These are phyloP conservation scores for Tiliacea aurago DNA, from an alignment of 2,888 invertebrate genomes.

Conservation along the genomic window DNA sequence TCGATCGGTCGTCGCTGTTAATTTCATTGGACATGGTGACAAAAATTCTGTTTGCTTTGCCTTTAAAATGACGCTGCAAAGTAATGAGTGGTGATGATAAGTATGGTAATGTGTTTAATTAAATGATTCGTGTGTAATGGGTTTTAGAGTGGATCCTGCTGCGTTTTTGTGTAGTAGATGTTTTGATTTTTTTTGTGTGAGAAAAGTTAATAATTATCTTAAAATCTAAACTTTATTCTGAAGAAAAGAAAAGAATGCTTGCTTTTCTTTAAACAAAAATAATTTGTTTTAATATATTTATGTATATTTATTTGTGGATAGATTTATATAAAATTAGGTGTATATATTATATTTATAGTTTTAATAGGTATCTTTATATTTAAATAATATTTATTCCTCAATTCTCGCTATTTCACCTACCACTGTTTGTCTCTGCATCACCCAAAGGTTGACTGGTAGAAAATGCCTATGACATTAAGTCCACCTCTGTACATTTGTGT, in stretches of 20 bases:
- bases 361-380: too few species aligned
- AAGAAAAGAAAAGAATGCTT: too few species aligned
- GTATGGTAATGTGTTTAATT: slow-evolving; percentile 84
- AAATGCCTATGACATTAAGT: too few species aligned
- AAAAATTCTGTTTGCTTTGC: slow-evolving; percentile 89
- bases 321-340: too few species aligned
- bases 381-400: too few species aligned
- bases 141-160: slow-evolving; percentile 82
- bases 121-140: slow-evolving; percentile 78
- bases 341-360: too few species aligned
- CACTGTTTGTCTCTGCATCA: too few species aligned
- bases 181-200: slow-evolving; percentile 37
- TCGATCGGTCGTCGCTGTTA: slow-evolving; percentile 77
- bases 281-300: too few species aligned
- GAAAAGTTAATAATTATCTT: not conserved
- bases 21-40: slow-evolving; percentile 89
- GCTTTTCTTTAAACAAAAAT: not conserved
- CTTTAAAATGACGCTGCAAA: slow-evolving; percentile 80
- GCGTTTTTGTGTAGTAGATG: slow-evolving; percentile 67
- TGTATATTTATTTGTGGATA: too few species aligned
- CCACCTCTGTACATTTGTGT: too few species aligned
- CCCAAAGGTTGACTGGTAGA: too few species aligned
- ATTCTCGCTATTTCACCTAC: too few species aligned
- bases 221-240: rapidly evolving
- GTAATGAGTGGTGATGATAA: slow-evolving; percentile 76